Base-by-base conservation (phyloP, 2,797 vertebrate genomes). In the Synanceia verrucosa region DNA sequence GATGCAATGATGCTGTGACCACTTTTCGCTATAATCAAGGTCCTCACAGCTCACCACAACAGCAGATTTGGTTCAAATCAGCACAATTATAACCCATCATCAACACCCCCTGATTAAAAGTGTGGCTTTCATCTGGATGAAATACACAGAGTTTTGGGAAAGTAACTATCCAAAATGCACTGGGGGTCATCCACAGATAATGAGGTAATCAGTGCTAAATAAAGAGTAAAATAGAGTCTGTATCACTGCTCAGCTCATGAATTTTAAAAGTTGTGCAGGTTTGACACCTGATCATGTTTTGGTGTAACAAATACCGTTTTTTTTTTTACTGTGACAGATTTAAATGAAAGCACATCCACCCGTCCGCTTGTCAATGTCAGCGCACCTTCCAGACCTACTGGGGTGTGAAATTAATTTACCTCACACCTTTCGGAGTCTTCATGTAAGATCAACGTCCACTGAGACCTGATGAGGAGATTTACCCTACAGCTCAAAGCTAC, bases 381-480 rank as follows among this genome's bases (percentile, higher is more conserved):
- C 65, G 68, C 36, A 65, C 72, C 61, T 87, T 87, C 72, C 77
- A 84, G 77, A 88, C 55, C 85, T 81, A 87, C 81, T 72, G 65
- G 56, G 70, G 76, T 88, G 90, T 90, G 83, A 90, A 92, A 92
- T 90, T 81, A 77, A 89, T 89, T 90, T 83, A 87, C 78, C 84
- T 86, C 89, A 86, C 88, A 88, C 76, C 77, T 86, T 89, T 90
- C 24, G 18, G 43, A 83, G 73, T 82, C 74, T 88, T 90, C 84
- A 87, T 81, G 81, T 68, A 63, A 82, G 76, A 90, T 89, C 81
- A 88, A 67, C 19, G 16, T 86, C 79, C 66, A 76, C 6, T 69
- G 70, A 86, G 74, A 83, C 80, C 67, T 77, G 71, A 84, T 75
- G 61, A 73, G 78, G 79, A 75, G 63, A 86, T 84, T 74, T 73